Percentiles rank a stretch among this genome's conserved stretches.
These are phyloP conservation scores for Scaptomyza montana DNA, from an alignment of 1,140 invertebrate genomes.

Conservation along the genomic window DNA sequence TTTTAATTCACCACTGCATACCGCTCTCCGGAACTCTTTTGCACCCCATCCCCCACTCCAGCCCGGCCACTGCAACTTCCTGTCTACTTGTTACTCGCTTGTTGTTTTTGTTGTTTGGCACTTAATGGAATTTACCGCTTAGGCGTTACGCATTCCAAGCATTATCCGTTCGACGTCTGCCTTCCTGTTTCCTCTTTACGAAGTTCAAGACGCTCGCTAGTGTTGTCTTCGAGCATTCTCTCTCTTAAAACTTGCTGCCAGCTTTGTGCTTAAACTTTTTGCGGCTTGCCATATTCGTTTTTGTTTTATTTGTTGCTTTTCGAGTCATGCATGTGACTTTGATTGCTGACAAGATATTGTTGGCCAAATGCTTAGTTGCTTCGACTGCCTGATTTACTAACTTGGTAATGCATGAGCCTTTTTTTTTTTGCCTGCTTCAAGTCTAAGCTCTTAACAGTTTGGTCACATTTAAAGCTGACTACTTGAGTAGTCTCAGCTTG, in stretches of 20 bases:
- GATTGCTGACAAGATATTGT: constrained; percentile 62
- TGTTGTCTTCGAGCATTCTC: background rate
- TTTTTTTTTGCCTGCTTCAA: background rate
- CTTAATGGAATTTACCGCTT: constrained; percentile 82
- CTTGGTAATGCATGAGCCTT: constrained; percentile 5
- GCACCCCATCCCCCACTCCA: background rate
- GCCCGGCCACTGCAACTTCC: constrained; percentile 3
- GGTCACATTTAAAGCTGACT: background rate
- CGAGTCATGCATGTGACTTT: constrained; percentile 27
- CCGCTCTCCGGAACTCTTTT: background rate
- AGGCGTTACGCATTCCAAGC: constrained; percentile 80
- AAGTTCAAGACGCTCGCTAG: constrained; percentile 42
- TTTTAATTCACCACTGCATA: constrained; percentile 61
- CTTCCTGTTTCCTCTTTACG: constrained; percentile 54
- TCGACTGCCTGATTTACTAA: constrained; percentile 9
- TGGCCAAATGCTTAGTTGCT: constrained; percentile 28
- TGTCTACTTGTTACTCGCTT: constrained; percentile 17
- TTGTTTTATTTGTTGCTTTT: constrained; percentile 36
- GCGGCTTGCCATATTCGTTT: constrained; percentile 19
- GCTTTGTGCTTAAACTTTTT: constrained; percentile 45
- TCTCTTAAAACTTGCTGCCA: constrained; percentile 30
- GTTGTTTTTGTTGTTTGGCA: constrained; percentile 59
- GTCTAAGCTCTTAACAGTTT: background rate
- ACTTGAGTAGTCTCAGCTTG: background rate
- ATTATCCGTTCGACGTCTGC: constrained; percentile 72